phyloP scores from a whole-genome alignment of 2,113 vertebrate species.

The Labrus mixtus region DNA sequence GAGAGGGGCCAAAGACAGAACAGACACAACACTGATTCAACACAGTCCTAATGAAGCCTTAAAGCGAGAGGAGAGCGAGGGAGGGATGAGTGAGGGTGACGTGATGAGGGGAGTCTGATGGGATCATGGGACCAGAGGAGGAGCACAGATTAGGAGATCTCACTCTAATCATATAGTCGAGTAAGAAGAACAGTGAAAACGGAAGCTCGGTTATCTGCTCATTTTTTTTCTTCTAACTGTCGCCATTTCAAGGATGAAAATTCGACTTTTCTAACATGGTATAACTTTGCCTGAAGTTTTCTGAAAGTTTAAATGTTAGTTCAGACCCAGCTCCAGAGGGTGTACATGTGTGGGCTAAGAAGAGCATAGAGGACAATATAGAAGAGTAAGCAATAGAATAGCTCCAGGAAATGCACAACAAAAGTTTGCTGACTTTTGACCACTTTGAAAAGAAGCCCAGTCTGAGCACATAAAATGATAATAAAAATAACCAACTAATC shows the following conservation, averaged over 20 bases:
- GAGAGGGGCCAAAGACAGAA: constrained; percentile 72
- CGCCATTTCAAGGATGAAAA: background rate
- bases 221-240: background rate
- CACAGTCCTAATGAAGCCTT: constrained; percentile 76
- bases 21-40: constrained; percentile 74
- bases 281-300: background rate
- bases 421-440: background rate
- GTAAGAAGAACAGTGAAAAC: constrained; percentile 8
- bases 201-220: constrained; percentile 28
- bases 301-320: constrained; percentile 15
- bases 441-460: background rate
- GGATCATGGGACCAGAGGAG: constrained; percentile 44
- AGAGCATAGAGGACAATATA: background rate
- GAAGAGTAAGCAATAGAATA: constrained; percentile 5
- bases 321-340: background rate
- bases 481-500: background rate
- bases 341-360: background rate
- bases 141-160: constrained; percentile 30
- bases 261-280: background rate
- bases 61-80: constrained; percentile 46
- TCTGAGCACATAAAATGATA: background rate
- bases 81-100: constrained; percentile 49
- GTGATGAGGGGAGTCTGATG: constrained; percentile 44
- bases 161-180: background rate
- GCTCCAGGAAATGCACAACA: background rate